These are phyloP conservation scores for Clunio marinus DNA, from an alignment of 2,888 invertebrate genomes.

Conservation along the genomic window DNA sequence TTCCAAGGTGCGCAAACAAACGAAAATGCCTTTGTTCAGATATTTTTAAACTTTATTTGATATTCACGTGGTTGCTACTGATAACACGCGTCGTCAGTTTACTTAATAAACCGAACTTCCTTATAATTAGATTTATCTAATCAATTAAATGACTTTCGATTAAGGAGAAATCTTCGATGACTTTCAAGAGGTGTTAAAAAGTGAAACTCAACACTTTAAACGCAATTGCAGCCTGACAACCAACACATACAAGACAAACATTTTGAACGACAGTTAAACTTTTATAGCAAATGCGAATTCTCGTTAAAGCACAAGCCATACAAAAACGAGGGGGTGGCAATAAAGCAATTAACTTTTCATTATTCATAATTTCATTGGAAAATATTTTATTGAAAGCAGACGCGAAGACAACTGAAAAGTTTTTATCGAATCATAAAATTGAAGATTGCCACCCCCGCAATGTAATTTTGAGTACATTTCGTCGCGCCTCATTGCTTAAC, in stretches of 20 bases:
- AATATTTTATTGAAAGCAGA: neutral
- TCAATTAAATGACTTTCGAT: neutral
- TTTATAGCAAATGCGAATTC: neutral
- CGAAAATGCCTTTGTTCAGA: neutral
- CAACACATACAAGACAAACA: neutral
- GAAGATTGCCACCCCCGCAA: neutral
- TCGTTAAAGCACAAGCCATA: too few relatives aligned
- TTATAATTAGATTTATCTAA: neutral
- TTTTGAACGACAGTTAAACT: too few relatives aligned
- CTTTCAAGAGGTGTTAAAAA: neutral
- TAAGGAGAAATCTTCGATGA: neutral
- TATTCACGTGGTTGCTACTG: neutral
- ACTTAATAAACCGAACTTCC: neutral
- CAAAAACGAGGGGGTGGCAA: neutral
- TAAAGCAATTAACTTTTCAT: too few relatives aligned
- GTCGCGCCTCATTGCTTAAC: neutral
- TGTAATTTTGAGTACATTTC: too few relatives aligned
- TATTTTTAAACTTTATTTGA: neutral
- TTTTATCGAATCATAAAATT: neutral
- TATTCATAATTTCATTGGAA: neutral
- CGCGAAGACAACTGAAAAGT: neutral
- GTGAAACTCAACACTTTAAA: neutral
- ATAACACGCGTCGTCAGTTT: neutral
- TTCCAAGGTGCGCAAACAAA: conserved; percentile 17
- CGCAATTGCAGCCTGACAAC: neutral